A percentile compares a stretch with the other conserved stretches of the same genome.
Conservation (phyloP, 2,888 invertebrate species). For the Craniophora ligustri region DNA sequence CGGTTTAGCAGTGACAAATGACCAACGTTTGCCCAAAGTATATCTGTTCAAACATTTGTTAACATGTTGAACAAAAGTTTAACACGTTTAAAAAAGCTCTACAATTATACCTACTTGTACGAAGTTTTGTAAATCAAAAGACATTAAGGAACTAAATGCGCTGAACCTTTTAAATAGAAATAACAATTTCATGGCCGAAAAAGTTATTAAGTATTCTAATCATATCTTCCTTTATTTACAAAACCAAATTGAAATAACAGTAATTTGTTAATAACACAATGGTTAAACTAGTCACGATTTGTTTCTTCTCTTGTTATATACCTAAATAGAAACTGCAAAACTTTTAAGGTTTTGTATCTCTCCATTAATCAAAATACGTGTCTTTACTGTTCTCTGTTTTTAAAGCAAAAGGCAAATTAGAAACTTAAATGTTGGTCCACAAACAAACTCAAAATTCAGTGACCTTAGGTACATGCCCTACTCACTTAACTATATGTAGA, state of each 20-base stretch:
- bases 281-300: constrained; percentile 29
- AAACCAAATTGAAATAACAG: constrained; percentile 20
- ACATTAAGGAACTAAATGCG: too few relatives aligned
- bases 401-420: constrained; percentile 1
- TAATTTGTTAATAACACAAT: constrained; percentile 30
- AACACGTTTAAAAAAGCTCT: not conserved
- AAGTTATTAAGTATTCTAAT: not conserved
- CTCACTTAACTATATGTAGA: too few relatives aligned
- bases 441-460: not conserved
- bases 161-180: not conserved
- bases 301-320: too few relatives aligned
- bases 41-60: constrained; percentile 19
- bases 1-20: constrained; percentile 1
- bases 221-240: constrained; percentile 19
- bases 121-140: too few relatives aligned
- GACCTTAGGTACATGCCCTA: not conserved
- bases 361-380: not conserved
- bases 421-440: not conserved
- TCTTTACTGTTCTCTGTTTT: constrained; percentile 1
- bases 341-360: constrained; percentile 14
- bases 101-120: too few relatives aligned
- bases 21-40: constrained; percentile 7
- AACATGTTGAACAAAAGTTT: not conserved
- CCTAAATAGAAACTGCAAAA: constrained; percentile 11
- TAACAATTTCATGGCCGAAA: constrained; percentile 7